Percentiles rank a stretch among this genome's conserved stretches.
Evolutionary conservation across 2,113 vertebrate species (phyloP).

Genomic region (Spea multiplicata): DNA sequence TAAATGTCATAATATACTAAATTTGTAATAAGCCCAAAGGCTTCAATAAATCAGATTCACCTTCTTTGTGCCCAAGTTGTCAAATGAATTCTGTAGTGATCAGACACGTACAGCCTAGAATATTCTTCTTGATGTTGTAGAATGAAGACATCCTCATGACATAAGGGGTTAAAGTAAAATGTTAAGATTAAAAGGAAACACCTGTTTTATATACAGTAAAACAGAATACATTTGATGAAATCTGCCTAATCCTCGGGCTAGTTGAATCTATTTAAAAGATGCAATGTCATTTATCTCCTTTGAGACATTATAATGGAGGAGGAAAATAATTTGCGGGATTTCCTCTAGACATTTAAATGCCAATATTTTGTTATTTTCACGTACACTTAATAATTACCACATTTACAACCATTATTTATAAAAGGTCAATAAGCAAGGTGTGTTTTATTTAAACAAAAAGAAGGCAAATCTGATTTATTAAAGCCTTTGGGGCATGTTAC

Average conservation of each 20-base stretch:
- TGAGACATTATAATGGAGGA: conserved; percentile 16
- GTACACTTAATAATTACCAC: conserved; percentile 33
- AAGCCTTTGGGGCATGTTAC: no score
- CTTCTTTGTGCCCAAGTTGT: no score
- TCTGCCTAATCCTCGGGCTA: conserved; percentile 31
- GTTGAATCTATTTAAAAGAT: conserved; percentile 25
- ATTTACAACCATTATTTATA: conserved; percentile 29
- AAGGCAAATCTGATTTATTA: neutral
- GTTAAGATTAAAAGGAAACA: neutral
- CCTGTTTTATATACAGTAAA: conserved; percentile 26
- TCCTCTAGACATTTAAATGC: conserved; percentile 36
- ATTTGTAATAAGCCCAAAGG: no score
- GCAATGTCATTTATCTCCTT: conserved; percentile 36
- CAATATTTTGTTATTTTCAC: conserved; percentile 22
- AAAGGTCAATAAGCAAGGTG: conserved; percentile 26
- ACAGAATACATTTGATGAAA: conserved; percentile 23
- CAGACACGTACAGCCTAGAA: neutral
- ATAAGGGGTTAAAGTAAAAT: conserved; percentile 5
- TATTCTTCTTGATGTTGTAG: neutral
- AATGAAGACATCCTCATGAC: neutral
- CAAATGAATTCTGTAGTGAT: neutral
- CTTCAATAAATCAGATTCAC: no score
- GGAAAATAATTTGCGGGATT: conserved; percentile 31
- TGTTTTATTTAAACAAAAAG: neutral
- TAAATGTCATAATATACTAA: no score